These are phyloP conservation scores for Myotis daubentonii DNA, from an alignment of 2,797 vertebrate genomes.

Conservation along the genomic window DNA sequence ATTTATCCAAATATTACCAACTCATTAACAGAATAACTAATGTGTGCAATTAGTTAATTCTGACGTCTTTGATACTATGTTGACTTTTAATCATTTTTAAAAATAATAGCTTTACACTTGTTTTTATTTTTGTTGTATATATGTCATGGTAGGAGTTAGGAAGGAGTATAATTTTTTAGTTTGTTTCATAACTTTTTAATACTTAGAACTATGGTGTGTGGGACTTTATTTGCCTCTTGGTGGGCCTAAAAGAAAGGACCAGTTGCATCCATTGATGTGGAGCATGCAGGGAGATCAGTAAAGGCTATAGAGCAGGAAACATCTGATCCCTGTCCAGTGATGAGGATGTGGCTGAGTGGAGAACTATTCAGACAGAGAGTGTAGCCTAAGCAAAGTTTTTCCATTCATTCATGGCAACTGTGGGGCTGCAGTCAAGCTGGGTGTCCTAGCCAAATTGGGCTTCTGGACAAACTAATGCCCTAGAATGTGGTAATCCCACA, in stretches of 20 bases:
- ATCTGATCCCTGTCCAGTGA: neutral
- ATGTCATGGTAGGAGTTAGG: neutral
- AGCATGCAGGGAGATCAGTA: neutral
- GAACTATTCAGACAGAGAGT: neutral
- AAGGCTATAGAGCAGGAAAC: neutral
- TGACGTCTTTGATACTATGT: neutral
- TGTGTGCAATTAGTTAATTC: neutral
- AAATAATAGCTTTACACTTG: neutral
- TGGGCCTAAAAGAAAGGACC: neutral
- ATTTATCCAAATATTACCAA: neutral
- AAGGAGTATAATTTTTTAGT: neutral
- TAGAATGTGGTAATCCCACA: neutral
- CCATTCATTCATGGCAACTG: accelerated
- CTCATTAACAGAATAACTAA: neutral
- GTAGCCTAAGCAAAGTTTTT: neutral
- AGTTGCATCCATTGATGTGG: neutral
- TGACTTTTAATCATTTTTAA: neutral
- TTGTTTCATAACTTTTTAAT: neutral
- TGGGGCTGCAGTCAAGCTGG: no score
- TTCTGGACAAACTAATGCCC: neutral
- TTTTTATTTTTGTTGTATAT: neutral
- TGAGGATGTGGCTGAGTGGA: neutral
- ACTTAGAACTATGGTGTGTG: neutral
- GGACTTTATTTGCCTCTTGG: neutral
- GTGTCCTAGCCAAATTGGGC: neutral